Evolutionary conservation across 2,113 vertebrate species (phyloP), one percentile per base, ranked within the genome.

Genomic region (Dicrurus megarhynchus): DNA sequence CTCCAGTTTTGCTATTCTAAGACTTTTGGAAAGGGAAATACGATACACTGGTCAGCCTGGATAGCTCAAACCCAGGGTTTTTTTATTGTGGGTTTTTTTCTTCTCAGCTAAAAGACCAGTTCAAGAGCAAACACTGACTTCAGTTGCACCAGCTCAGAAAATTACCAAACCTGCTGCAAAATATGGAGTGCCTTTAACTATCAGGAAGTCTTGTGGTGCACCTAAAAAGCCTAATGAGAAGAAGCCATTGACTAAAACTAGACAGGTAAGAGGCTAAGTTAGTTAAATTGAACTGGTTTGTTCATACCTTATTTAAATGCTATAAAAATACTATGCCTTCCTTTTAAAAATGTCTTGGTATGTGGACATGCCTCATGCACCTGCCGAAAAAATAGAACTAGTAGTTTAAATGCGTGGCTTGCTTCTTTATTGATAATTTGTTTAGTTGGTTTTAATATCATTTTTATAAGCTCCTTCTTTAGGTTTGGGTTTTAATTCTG

Each of bases 91-190:
- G 4, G 7, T 84, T 49, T 52, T 61, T 70, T 84, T 84, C 13
- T 90, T 84, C 94, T 17, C 85, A 99, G 99, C 97, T 92, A 99
- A 99, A 98, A 98, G 98, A 96, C 98, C 98, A 84, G 94, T 98
- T 92, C 98, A 98, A 91, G 98, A 98, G 49, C 98, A 98, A 96
- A 93, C 88, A 27, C 52, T 97, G 26, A 96, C 97, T 83, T 96
- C 98, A 53, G 92, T 96, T 83, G 75, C 96, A 74, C 97, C 98
- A 95, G 97, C 98, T 92, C 99, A 98, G 97, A 99, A 99, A 98
- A 99, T 99, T 93, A 99, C 99, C 84, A 99, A 99, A 97, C 99
- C 99, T 98, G 99, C 99, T 94, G 98, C 98, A 97, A 99, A 99
- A 97, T 99, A 99, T 3, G 99, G 99, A 98, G 98, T 99, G 98